These are phyloP conservation scores for Pseudomyrmex sp. DNA, from an alignment of 1,140 invertebrate genomes.

Conservation along the genomic window DNA sequence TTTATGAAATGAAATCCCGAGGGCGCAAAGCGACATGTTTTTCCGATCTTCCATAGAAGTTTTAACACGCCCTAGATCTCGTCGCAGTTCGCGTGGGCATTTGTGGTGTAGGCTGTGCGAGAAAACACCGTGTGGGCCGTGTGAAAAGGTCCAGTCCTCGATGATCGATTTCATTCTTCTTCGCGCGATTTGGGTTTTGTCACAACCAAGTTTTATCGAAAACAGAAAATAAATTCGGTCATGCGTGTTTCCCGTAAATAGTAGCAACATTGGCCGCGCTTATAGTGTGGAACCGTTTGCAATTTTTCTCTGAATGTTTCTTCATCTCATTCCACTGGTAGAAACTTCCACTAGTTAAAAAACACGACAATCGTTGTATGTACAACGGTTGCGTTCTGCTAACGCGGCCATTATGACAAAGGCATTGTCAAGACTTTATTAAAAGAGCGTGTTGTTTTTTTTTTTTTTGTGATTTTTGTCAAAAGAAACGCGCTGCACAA, in stretches of 20 bases:
- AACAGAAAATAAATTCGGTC: not conserved
- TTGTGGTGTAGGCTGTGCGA: conserved; percentile 24
- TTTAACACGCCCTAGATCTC: conserved; percentile 10
- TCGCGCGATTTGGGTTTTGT: conserved; percentile 2
- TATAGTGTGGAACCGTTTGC: too few species aligned
- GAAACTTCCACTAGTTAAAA: too few species aligned
- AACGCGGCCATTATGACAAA: not conserved
- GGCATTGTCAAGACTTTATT: not conserved
- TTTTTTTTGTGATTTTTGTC: not conserved
- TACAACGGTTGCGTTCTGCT: not conserved
- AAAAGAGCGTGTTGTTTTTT: not conserved
- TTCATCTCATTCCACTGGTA: too few species aligned
- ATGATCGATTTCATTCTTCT: conserved; percentile 46
- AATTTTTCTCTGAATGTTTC: too few species aligned
- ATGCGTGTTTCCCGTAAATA: not conserved
- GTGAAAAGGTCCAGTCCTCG: conserved; percentile 1
- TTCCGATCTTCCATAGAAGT: conserved; percentile 1
- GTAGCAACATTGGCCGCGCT: not conserved
- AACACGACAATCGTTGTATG: not conserved
- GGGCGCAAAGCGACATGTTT: not conserved
- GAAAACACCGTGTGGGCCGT: not conserved
- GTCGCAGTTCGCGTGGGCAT: not conserved
- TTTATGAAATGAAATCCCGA: not conserved
- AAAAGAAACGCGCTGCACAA: not conserved
- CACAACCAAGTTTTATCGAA: not conserved